Evolutionary conservation across 2,113 vertebrate genomes (phyloP), one percentile per base, ranked within the genome.

Genomic region (Larimichthys crocea): DNA sequence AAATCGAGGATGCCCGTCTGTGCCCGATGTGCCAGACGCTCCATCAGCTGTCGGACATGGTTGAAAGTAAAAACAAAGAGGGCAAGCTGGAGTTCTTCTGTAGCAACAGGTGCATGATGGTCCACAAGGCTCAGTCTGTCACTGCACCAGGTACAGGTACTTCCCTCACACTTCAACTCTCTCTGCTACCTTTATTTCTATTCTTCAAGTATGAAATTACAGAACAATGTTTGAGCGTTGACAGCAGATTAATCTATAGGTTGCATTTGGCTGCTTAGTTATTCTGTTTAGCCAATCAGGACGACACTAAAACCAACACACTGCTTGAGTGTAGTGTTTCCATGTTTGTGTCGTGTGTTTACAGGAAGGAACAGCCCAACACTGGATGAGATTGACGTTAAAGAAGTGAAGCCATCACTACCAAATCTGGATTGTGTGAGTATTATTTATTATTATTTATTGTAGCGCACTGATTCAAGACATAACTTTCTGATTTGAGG

Each of bases 41-140:
- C 3, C 90, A 91, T 55, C 72, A n/a, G 64, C 8, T 91, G 62
- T 84, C 80, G 0, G 88, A 92, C 83, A 92, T 92, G 90, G 46
- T 86, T 0, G 90, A 90, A 22, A 52, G 50, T 5, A 22, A n/a
- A 48, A 80, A 73, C 12, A 2, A 10, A 0, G 76, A 87, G 0
- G 78, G 83, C 10, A 2, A 0, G n/a, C 10, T 90, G 86, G 62
- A 86, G 31, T 90, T 90, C 62, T 92, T 87, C 85, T 92, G 90
- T 42, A 92, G 90, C 73, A 81, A 24, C 85, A 75, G 85, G n/a
- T 92, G 90, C 15, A 56, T 87, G 83, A 78, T 80, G 86, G 85
- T 90, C 5, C 40, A 77, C 56, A 40, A 52, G 31, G 63, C 79
- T 3, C 85, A 78, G 65, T 10, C 0, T 11, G 0, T 59, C 53